Percentiles rank a stretch among this genome's conserved stretches.
phyloP scores from a whole-genome alignment of 1,140 invertebrate species.

The Lepidurus couesii region DNA sequence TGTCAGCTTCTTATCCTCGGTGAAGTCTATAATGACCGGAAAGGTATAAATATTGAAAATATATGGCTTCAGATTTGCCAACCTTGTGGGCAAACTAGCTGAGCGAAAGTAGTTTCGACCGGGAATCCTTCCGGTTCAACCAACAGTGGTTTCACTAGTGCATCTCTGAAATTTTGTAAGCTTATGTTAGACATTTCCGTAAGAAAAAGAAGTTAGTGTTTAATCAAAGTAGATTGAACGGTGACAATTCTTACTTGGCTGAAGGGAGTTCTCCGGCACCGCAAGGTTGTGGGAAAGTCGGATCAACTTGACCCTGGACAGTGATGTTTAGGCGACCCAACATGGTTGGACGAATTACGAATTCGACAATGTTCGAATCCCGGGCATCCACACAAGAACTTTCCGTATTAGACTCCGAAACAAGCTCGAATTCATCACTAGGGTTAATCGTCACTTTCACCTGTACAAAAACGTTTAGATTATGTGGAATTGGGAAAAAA shows the following conservation, averaged over 20 bases:
- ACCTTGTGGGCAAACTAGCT: slow-evolving; percentile 50
- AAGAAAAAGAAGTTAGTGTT: neutral
- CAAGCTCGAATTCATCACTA: slow-evolving; percentile 47
- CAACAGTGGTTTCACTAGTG: slow-evolving; percentile 53
- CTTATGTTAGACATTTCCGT: too few species aligned
- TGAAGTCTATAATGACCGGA: slow-evolving; percentile 29
- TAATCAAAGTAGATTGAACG: neutral
- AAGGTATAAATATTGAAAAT: neutral
- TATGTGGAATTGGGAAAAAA: neutral
- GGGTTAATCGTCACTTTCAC: slow-evolving; percentile 45
- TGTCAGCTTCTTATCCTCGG: slow-evolving; percentile 33
- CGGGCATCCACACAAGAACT: slow-evolving; percentile 45
- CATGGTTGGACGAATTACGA: slow-evolving; percentile 47
- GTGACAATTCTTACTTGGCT: slow-evolving; percentile 43
- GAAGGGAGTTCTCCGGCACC: slow-evolving; percentile 48
- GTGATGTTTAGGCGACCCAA: slow-evolving; percentile 57
- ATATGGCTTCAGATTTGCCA: neutral
- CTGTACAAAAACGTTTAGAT: neutral
- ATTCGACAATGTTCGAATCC: slow-evolving; percentile 49
- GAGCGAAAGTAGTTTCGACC: slow-evolving; percentile 52
- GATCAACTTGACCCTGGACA: slow-evolving; percentile 52
- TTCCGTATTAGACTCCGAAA: slow-evolving; percentile 31
- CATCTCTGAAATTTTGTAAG: slow-evolving; percentile 48
- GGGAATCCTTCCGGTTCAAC: slow-evolving; percentile 58
- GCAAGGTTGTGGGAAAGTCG: slow-evolving; percentile 46